phyloP scores from a whole-genome alignment of 2,888 invertebrate genomes.

The Saturnia pavonia region DNA sequence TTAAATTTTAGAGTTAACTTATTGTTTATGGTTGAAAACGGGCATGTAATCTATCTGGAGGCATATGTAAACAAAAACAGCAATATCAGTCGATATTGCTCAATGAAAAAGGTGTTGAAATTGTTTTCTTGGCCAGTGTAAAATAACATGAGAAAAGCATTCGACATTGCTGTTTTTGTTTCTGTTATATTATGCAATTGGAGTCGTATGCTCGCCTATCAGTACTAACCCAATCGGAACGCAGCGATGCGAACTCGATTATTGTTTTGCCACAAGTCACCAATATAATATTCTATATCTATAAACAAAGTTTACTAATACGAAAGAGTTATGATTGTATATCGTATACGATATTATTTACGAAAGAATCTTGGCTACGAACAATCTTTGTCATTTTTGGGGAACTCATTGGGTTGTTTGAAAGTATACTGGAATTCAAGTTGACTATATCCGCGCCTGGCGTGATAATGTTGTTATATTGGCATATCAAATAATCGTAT shows the following conservation, averaged over 20 bases:
- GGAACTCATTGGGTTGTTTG: not conserved
- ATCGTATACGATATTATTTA: too few relatives aligned
- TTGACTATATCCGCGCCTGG: not conserved
- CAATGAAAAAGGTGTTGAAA: too few relatives aligned
- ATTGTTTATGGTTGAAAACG: constrained; percentile 1
- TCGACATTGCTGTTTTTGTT: too few relatives aligned
- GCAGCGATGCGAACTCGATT: not conserved
- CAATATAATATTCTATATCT: not conserved
- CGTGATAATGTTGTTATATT: not conserved
- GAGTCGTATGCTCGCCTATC: not conserved
- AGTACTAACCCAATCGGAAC: not conserved
- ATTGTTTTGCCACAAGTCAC: not conserved
- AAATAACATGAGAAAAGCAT: too few relatives aligned
- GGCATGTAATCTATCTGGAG: not conserved
- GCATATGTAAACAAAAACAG: too few relatives aligned
- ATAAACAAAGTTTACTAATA: not conserved
- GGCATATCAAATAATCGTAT: too few relatives aligned
- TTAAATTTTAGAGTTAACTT: constrained; percentile 8
- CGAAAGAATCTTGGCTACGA: not conserved
- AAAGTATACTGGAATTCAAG: not conserved
- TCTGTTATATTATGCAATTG: too few relatives aligned
- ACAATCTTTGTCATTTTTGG: not conserved
- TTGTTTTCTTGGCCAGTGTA: too few relatives aligned
- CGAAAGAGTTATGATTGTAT: too few relatives aligned
- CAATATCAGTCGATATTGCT: too few relatives aligned